phyloP scores from a whole-genome alignment of 2,113 vertebrate genomes.

The Cheirogaleus medius region DNA sequence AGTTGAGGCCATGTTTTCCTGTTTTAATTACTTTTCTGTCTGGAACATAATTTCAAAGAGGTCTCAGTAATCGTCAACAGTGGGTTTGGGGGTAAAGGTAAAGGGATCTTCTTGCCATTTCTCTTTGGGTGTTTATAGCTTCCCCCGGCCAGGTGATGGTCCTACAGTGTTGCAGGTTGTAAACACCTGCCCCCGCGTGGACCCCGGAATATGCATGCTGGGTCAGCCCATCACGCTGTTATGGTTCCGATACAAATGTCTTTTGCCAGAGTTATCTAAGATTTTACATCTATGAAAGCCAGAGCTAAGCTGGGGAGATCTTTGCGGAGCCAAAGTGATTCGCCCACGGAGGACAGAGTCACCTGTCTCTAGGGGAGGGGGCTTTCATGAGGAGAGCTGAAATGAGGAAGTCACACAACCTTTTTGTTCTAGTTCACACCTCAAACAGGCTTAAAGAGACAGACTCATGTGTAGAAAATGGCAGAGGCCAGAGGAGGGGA shows the following conservation, averaged over 20 bases:
- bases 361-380: neutral
- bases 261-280: neutral
- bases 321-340: neutral
- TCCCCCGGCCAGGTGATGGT: neutral
- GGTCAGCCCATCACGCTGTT: neutral
- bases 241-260: neutral
- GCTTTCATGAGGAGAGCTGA: neutral
- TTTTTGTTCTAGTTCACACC: neutral
- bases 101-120: neutral
- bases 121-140: neutral
- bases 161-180: neutral
- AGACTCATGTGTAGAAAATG: accelerated
- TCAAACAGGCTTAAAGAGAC: too few species aligned
- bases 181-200: accelerated
- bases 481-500: neutral
- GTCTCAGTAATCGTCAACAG: neutral
- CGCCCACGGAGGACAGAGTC: neutral
- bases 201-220: too few species aligned
- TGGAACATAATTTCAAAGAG: neutral
- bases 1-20: neutral
- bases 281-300: neutral
- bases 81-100: neutral
- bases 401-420: too few species aligned
- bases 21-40: neutral
- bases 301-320: neutral